These are phyloP conservation scores for Mesocricetus auratus DNA, from an alignment of 2,113 vertebrate species.

Conservation along the genomic window DNA sequence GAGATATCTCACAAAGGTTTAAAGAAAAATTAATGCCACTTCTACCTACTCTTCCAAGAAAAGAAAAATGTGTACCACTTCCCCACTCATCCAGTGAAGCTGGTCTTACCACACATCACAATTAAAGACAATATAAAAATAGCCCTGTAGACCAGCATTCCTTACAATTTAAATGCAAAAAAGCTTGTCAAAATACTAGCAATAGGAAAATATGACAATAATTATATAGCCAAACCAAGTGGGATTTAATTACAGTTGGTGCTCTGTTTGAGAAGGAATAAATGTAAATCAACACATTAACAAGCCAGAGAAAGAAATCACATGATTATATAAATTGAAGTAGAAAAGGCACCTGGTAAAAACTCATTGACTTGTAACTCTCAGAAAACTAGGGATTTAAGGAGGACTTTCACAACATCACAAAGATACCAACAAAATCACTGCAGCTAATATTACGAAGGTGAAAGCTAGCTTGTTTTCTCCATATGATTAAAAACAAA, in stretches of 20 bases:
- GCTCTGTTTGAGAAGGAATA: not conserved
- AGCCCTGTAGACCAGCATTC: not conserved
- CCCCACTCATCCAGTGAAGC: not conserved
- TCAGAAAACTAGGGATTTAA: conserved; percentile 29
- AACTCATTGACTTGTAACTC: not conserved
- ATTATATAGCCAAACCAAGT: not conserved
- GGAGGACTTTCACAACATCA: not conserved
- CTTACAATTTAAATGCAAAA: not conserved
- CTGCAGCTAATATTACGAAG: not conserved
- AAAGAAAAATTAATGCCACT: conserved; percentile 5
- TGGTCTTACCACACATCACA: not conserved
- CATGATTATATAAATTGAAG: not conserved
- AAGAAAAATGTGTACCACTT: not conserved
- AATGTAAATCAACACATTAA: not conserved
- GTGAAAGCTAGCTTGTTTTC: not conserved
- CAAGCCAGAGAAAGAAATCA: not conserved
- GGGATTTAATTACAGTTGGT: not conserved
- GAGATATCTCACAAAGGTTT: conserved; percentile 36
- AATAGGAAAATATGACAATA: conserved; percentile 21
- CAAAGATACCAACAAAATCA: not conserved
- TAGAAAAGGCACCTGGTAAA: not conserved
- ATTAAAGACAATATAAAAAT: not conserved
- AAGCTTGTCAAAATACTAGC: conserved; percentile 9
- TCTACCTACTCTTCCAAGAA: not conserved
- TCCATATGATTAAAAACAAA: not conserved